Base-by-base conservation (phyloP, 2,113 vertebrate genomes). In the Lepus timidus region DNA sequence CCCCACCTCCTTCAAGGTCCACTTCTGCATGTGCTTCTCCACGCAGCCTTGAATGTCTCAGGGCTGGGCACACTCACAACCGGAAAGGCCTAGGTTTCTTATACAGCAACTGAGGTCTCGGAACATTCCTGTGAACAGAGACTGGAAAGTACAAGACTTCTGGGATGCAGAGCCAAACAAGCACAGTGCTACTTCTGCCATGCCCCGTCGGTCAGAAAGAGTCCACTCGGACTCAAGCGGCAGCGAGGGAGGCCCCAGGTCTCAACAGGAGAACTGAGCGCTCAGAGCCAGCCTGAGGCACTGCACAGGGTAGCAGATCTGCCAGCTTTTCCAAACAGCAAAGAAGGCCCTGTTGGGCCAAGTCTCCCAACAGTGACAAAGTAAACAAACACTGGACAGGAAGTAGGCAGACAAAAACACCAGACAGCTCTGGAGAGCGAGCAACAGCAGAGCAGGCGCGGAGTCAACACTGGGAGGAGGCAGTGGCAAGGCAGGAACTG, bases 311-410 rank as follows among this genome's bases (percentile, higher is more conserved):
- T 22, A 62, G 23, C 62, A 93, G 55, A 75, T 14, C 25, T 31
- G 71, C 10, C 8, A 74, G 11, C 14, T 96, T 91, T 84, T 89
- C 20, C 52, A 33, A 71, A 82, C 27, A 27, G 62, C 88, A 86
- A 19, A 85, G 68, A 89, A 62, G 10, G n/a, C 19, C 17, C 39
- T 85, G 33, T 36, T 86, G 68, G 62, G 67, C 12, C 23, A 89
- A 74, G 7, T 25, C 19, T 76, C 13, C 14, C 49, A 79, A 90
- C 33, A 23, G 70, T 80, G 80, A 83, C 11, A 71, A 31, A 80
- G 44, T 88, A 84, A 88, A 76, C 64, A 84, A 88, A 76, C 64
- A 70, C 13, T 84, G n/a, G 52, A 70, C 13, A 75, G 90, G 91
- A 75, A 76, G 68, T 36, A 51, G 86, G 80, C n/a, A 73, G 83